These are phyloP conservation scores for Portunus trituberculatus DNA, from an alignment of 1,140 invertebrate species.

Conservation along the genomic window DNA sequence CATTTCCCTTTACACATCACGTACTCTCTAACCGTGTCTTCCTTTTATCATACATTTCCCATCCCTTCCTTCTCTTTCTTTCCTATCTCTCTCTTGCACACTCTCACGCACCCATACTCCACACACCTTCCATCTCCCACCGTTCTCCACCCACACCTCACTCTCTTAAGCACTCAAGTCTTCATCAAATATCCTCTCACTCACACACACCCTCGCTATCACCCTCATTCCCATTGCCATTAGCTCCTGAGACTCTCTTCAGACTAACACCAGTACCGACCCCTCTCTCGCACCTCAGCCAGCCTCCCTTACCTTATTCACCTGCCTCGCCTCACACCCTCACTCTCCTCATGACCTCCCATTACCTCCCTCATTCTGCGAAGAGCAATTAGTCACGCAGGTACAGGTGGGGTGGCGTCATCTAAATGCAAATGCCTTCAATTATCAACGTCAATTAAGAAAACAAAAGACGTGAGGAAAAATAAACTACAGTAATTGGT, in stretches of 20 bases:
- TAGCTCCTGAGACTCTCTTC: not conserved
- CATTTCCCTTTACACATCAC: too few species aligned
- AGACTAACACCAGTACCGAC: not conserved
- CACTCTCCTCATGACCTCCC: not conserved
- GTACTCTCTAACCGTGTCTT: too few species aligned
- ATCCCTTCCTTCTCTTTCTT: too few species aligned
- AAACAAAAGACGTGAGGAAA: not conserved
- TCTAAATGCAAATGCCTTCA: conserved; percentile 13
- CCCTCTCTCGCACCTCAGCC: not conserved
- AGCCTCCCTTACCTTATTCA: not conserved
- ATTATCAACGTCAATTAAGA: conserved; percentile 23
- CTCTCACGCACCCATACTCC: too few species aligned
- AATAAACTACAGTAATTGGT: not conserved
- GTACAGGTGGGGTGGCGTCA: not conserved
- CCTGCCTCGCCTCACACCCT: not conserved
- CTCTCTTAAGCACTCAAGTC: too few species aligned
- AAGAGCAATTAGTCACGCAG: not conserved
- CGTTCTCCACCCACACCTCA: too few species aligned
- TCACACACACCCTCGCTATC: too few species aligned
- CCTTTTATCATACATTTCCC: too few species aligned
- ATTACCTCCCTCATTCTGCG: not conserved
- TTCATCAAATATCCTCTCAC: too few species aligned
- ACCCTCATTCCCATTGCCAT: too few species aligned
- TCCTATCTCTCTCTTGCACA: too few species aligned
- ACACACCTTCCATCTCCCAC: too few species aligned